phyloP scores from a whole-genome alignment of 2,797 vertebrate genomes.

The Coendou prehensilis region DNA sequence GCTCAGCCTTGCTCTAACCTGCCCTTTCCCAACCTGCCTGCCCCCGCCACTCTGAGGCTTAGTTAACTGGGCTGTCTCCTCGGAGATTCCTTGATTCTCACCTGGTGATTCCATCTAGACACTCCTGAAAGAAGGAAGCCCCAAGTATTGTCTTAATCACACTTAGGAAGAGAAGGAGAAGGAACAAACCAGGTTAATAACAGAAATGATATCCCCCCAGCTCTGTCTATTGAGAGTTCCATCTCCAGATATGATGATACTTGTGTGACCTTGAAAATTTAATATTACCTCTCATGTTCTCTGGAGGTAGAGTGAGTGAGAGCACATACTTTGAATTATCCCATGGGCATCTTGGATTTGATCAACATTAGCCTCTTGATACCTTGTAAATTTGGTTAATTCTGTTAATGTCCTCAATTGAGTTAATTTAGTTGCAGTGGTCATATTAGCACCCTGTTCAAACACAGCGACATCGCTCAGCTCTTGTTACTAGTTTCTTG shows the following conservation, averaged over 20 bases:
- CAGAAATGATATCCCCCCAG: background rate
- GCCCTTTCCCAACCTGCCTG: background rate
- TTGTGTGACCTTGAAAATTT: background rate
- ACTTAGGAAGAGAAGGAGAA: conserved; percentile 19
- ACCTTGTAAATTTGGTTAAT: conserved; percentile 15
- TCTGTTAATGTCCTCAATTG: background rate
- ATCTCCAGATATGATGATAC: background rate
- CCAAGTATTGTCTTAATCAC: background rate
- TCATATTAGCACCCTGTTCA: background rate
- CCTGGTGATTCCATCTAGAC: background rate
- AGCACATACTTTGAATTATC: background rate
- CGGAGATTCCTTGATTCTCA: background rate
- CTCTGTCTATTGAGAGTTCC: background rate
- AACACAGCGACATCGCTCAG: background rate
- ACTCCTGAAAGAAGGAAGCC: background rate
- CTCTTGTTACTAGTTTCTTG: background rate
- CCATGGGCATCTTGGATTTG: background rate
- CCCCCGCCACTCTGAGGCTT: background rate
- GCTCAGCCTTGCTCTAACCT: background rate
- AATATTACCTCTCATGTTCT: conserved; percentile 24
- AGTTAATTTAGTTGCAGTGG: background rate
- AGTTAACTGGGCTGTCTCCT: background rate
- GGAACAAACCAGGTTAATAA: background rate
- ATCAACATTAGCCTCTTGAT: background rate
- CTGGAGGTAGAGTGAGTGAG: background rate